phyloP scores from a whole-genome alignment of 2,113 vertebrate species.

The Clarias macrocephalus region DNA sequence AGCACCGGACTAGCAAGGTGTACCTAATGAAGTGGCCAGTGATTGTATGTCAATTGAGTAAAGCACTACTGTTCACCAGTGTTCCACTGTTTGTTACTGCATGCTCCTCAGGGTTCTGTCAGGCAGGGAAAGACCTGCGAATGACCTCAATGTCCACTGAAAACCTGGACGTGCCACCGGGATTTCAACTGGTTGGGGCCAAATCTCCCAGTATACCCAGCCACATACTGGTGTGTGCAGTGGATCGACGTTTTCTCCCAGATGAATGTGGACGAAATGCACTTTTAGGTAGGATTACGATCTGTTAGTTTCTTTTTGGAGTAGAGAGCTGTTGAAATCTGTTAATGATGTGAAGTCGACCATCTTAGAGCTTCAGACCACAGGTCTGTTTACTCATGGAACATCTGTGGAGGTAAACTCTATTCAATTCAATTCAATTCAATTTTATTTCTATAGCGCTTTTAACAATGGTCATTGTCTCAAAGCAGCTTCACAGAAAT shows the following conservation, averaged over 20 bases:
- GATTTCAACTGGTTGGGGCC: slow-evolving; percentile 88
- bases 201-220: slow-evolving; percentile 86
- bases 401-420: background rate
- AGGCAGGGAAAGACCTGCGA: slow-evolving; percentile 90
- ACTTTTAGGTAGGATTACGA: slow-evolving; percentile 83
- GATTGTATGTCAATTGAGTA: background rate
- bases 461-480: too few relatives aligned
- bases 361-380: background rate
- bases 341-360: background rate
- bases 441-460: too few relatives aligned
- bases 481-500: too few relatives aligned
- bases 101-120: slow-evolving; percentile 83
- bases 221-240: slow-evolving; percentile 88
- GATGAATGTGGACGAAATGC: slow-evolving; percentile 90
- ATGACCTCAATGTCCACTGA: slow-evolving; percentile 82
- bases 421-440: too few relatives aligned
- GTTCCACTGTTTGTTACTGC: background rate
- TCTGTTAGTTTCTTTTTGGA: background rate
- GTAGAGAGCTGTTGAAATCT: background rate
- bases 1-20: too few relatives aligned
- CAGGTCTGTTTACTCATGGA: background rate
- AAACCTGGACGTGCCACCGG: slow-evolving; percentile 82
- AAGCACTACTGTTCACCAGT: background rate
- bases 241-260: slow-evolving; percentile 91
- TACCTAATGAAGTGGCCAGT: too few relatives aligned